Evolutionary conservation across 2,797 vertebrate species (phyloP), one percentile per base, ranked within the genome.

Genomic region (Sebastes goodei): DNA sequence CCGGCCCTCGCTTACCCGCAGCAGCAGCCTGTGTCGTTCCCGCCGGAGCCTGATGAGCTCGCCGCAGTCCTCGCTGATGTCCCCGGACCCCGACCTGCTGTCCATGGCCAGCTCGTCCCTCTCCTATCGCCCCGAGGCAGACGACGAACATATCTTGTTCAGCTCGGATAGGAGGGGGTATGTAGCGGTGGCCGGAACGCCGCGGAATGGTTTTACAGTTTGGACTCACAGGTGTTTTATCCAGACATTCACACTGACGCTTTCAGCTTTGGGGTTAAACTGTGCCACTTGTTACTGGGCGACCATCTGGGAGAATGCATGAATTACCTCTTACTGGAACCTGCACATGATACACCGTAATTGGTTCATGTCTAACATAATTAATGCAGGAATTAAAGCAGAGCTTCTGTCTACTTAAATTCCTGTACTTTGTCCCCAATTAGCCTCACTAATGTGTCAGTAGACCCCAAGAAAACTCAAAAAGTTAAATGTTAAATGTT

Each of bases 91-190:
- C 2, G 98, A 99, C 92, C 97, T 99, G 92, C 96, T 99, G 60
- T 98, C 97, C 33, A 97, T 99, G 96, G 98, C 98, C 15, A 96
- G 97, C 87, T 97, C 96, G 68, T 95, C 97, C 71, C 96, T 97
- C 83, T 95, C 97, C 66, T 98, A 98, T 93, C 97, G 96, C 90
- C 95, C 96, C 14, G 98, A 99, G 85, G 96, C 96, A 15, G 98
- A 98, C 32, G 98, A 99, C 82, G 98, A 99, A 86, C 95, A 97
- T 83, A 97, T 98, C 92, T 96, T 97, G 95, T 99, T 99, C 95
- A 97, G 95, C 88, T 95, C 96, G 71, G 98, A 99, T 84, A 97
- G 97, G 91, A 98, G 97, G 95, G 98, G 98, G 98, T 99, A 97
- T 49, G 95, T 87, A 84, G 81, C 76, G 38, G 83, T 80, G 81